Evolutionary conservation across 2,113 vertebrate genomes (phyloP), one percentile per base, ranked within the genome.

Genomic region (Daboia siamensis): DNA sequence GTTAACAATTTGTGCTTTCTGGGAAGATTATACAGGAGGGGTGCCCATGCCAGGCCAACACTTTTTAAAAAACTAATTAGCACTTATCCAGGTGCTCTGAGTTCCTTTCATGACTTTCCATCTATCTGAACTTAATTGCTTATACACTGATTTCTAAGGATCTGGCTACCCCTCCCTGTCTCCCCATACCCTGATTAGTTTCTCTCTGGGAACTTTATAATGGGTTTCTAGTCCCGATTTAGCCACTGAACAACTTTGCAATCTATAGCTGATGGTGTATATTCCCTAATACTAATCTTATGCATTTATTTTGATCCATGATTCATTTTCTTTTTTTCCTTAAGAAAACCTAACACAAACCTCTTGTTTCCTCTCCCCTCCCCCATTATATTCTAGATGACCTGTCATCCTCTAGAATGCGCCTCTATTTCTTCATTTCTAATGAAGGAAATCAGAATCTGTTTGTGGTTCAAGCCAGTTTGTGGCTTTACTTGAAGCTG

Each of bases 401-500:
- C 92, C 96, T 97, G 85, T 97, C 97, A 51, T 97, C 98, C 87
- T 98, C 98, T 93, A 98, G 98, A 96, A 97, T 98, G 59, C 98
- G 98, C 91, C 97, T 99, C 93, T 98, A 98, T 97, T 99, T 99
- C 97, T 97, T 99, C 94, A 98, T 99, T 96, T 99, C 99, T 93
- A 99, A 99, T 1, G 99, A 99, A 97, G 99, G 99, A 88, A 99
- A 99, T 97, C 99, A 99, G 97, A 99, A 99, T 97, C 98, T 99
- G 94, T 98, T 98, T 74, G 99, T 99, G 94, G 98, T 98, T 55
- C 99, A 99, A 97, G 99, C 99, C 96, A 99, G 98, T 97, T 98
- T 99, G 93, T 99, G 99, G 99, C 98, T 99, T 87, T 99, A 98
- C 97, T 98, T 99, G 97, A 99, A 98, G 80, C 97, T 99, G 94